Evolutionary conservation across 2,888 invertebrate species (phyloP), one percentile per base, ranked within the genome.

Genomic region (Netelia melanura): DNA sequence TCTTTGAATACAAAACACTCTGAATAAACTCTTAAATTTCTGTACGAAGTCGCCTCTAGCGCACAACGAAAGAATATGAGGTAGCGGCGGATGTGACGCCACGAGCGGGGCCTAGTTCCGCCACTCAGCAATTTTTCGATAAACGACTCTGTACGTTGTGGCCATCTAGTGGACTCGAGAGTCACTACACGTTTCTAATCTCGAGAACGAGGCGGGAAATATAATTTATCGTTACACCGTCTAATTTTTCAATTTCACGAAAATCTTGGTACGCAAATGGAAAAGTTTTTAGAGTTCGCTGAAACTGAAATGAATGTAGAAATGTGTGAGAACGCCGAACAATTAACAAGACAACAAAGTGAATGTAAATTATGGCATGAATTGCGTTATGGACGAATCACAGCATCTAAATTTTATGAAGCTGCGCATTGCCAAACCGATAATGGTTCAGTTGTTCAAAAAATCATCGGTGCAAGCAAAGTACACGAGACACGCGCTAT

Each of bases 351-450:
- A 8, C 6, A 62, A 10, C 77, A 76, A 56, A 76, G 65, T 75
- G 71, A 76, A 71, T 76, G 48, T 44, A 6, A 62, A 30, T 21
- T 62, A 14, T 77, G 84, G 84, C 58, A 76, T 72, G 77, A 81
- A 71, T 65, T 84, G 14, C 65, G 81, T 56, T 81, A 81, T 38
- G 81, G 84, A 43, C 70, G 81, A n/a, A 84, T 81, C 8, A 81
- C 81, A 14, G 72, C 76, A 56, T 81, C 81, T 48, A 62, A 65
- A 38, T 23, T 81, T 61, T 58, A 81, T 65, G 61, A 84, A 77
- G 72, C 76, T 65, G 77, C 84, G 21, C 84, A 81, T 72, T 84
- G 77, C 54, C 70, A 84, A 17, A 84, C 61, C 14, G 14, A 44
- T 44, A 64, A 71, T 62, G 84, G 72, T 43, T 79, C 83, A 23